phyloP scores from a whole-genome alignment of 2,888 invertebrate genomes.

The Polylopha cassiicola region DNA sequence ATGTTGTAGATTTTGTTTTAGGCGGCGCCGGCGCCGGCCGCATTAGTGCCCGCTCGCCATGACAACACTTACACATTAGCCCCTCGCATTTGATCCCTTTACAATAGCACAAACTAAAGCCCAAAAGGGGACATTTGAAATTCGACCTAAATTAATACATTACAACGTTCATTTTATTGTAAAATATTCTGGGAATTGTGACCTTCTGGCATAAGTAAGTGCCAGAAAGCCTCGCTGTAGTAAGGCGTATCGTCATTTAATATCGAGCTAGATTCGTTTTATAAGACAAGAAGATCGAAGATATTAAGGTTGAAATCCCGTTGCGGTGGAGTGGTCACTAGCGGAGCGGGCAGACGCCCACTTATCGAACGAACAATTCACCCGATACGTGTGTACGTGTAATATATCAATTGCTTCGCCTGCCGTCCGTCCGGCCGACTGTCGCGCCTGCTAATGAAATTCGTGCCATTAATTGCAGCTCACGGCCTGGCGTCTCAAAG shows the following conservation, averaged over 20 bases:
- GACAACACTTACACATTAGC: constrained; percentile 66
- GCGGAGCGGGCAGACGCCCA: constrained; percentile 45
- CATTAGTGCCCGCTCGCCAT: constrained; percentile 56
- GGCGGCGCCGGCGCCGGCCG: constrained; percentile 73
- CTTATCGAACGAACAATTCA: constrained; percentile 66
- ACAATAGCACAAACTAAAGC: constrained; percentile 36
- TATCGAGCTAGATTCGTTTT: constrained; percentile 4
- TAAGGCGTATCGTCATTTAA: constrained; percentile 7
- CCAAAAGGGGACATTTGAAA: constrained; percentile 3
- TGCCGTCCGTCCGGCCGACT: constrained; percentile 38
- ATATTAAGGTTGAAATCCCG: constrained; percentile 7
- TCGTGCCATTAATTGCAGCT: constrained; percentile 24
- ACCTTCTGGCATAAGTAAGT: constrained; percentile 4
- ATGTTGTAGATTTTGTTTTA: constrained; percentile 66
- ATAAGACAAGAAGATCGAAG: constrained; percentile 1
- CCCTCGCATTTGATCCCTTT: constrained; percentile 46
- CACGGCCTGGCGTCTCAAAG: constrained; percentile 12
- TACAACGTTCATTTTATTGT: constrained; percentile 6
- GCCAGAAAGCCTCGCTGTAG: constrained; percentile 7
- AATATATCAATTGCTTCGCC: constrained; percentile 53
- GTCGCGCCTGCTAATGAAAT: constrained; percentile 33
- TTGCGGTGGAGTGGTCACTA: constrained; percentile 13
- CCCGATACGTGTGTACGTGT: constrained; percentile 57
- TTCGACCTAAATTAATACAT: neutral
- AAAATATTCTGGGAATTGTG: neutral